A percentile compares a stretch with the other conserved stretches of the same genome.
These are phyloP conservation scores for Andricus curvator DNA, from an alignment of 2,888 invertebrate genomes.

Conservation along the genomic window DNA sequence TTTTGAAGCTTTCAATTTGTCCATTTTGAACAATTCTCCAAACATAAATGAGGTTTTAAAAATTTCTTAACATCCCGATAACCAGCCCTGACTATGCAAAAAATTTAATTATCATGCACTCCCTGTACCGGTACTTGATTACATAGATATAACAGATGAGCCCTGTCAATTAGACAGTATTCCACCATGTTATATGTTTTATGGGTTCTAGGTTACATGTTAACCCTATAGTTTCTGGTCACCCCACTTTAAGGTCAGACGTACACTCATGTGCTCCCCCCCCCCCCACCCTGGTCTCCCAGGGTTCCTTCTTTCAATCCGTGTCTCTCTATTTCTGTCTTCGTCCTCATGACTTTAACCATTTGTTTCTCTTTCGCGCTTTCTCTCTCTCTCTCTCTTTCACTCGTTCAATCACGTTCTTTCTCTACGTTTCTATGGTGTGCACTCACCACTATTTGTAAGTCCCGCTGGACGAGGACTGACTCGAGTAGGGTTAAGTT, in stretches of 20 bases:
- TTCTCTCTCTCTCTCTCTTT: slow-evolving; percentile 38
- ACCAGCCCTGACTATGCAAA: neutral
- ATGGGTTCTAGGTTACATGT: slow-evolving; percentile 23
- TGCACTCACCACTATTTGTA: slow-evolving; percentile 56
- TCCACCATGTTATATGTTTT: slow-evolving; percentile 10
- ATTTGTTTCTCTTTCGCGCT: slow-evolving; percentile 41
- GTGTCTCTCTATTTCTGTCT: slow-evolving; percentile 12
- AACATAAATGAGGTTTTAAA: too few species aligned
- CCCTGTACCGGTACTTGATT: neutral
- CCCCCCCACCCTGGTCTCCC: neutral
- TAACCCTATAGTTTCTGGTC: slow-evolving; percentile 19
- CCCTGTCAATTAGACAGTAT: neutral
- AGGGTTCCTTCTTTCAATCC: slow-evolving; percentile 22
- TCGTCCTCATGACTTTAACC: slow-evolving; percentile 20
- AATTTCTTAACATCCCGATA: neutral
- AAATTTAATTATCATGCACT: slow-evolving; percentile 2
- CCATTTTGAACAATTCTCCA: too few species aligned
- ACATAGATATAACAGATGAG: neutral
- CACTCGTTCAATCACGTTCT: slow-evolving; percentile 46
- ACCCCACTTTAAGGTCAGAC: slow-evolving; percentile 31
- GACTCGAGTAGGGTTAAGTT: slow-evolving; percentile 36
- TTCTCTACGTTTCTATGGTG: slow-evolving; percentile 46
- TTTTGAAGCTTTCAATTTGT: too few species aligned
- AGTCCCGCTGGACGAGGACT: slow-evolving; percentile 51
- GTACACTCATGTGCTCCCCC: slow-evolving; percentile 5